These are phyloP conservation scores for Pogonomyrmex californicus DNA, from an alignment of 1,140 invertebrate genomes.

Conservation along the genomic window DNA sequence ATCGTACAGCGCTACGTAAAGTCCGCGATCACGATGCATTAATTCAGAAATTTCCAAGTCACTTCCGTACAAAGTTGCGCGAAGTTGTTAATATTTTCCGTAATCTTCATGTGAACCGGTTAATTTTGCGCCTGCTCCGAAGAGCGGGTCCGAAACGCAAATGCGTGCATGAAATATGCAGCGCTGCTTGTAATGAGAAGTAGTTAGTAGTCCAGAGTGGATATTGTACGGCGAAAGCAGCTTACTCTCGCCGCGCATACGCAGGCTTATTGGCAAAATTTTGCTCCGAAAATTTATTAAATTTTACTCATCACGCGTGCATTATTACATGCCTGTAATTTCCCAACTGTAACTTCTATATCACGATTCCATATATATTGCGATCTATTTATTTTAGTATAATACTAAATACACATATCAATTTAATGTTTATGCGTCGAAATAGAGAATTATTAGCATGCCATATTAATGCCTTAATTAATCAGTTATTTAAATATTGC, in stretches of 20 bases:
- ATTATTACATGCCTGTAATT: constrained; percentile 40
- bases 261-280: constrained; percentile 51
- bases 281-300: constrained; percentile 33
- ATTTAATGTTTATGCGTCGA: constrained; percentile 9
- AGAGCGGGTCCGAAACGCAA: constrained; percentile 40
- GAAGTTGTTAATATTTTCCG: constrained; percentile 20
- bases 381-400: constrained; percentile 18
- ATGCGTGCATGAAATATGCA: constrained; percentile 52
- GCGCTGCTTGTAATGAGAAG: constrained; percentile 37
- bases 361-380: constrained; percentile 1
- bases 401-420: background rate
- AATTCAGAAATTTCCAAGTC: constrained; percentile 26
- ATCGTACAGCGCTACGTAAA: background rate
- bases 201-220: constrained; percentile 26
- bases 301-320: constrained; percentile 43
- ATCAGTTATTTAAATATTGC: constrained; percentile 38
- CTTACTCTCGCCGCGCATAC: constrained; percentile 21
- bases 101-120: constrained; percentile 16
- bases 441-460: constrained; percentile 2
- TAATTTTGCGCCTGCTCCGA: constrained; percentile 30
- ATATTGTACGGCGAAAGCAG: constrained; percentile 30
- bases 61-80: background rate
- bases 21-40: constrained; percentile 1
- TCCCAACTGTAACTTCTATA: constrained; percentile 22
- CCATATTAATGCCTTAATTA: constrained; percentile 50